Base-by-base conservation (phyloP, 2,797 vertebrate species). In the Craterocephalus amniculus region DNA sequence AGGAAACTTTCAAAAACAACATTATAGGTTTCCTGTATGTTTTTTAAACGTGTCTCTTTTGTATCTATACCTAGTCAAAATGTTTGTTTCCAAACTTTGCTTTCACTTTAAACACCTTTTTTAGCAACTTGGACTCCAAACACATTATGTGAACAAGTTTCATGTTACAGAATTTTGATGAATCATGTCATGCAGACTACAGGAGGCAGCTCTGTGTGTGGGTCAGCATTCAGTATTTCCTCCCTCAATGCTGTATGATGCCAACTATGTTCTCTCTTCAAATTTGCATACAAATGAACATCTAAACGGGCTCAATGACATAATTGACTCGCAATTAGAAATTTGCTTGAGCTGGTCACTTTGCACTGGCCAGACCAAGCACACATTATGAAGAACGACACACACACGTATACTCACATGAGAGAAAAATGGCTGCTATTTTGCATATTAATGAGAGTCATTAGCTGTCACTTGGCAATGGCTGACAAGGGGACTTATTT, bases 261-360 rank as follows among this genome's bases (percentile, higher is more conserved):
- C 81, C 83, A 82, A 76, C 63, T 77, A 81, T 86, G 73, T 65
- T 82, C 75, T 80, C 83, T 80, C 66, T 74, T 83, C 63, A 65
- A 66, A 95, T 95, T 95, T 95, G 93, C 95, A 95, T 95, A 95
- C 94, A 95, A 95, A 95, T 95, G 94, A 95, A 95, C 92, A 94
- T 93, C 92, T 91, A 94, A 95, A 94, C 84, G 91, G 87, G 92
- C 94, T 95, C 94, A 94, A 95, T 94, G 93, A 94, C 94, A 95
- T 95, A 95, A 95, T 95, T 95, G 94, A 95, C 94, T 95, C 85
- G 90, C 94, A 95, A 95, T 95, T 95, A 95, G 89, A 95, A 93
- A 94, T 90, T 93, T 95, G 94, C 92, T 90, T 81, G 89, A 90
- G 92, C 89, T 92, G 94, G 94, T 95, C 94, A 95, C 94, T 95